These are phyloP conservation scores for Idaea dimidiata DNA, from an alignment of 2,888 invertebrate genomes.

Conservation along the genomic window DNA sequence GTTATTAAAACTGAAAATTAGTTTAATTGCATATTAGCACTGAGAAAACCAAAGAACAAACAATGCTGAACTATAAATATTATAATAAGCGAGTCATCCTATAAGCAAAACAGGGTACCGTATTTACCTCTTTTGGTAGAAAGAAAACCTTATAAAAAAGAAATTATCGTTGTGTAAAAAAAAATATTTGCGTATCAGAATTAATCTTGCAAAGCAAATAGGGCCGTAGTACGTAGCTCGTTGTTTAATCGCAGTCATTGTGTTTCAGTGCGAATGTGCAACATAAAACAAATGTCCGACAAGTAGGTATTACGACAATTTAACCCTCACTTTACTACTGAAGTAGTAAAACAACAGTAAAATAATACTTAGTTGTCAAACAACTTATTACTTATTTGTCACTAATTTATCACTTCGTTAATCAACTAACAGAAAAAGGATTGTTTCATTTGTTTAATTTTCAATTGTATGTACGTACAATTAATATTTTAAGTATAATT, in stretches of 20 bases:
- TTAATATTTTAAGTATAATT: too few species aligned
- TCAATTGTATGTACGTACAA: too few species aligned
- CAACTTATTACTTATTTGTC: neutral
- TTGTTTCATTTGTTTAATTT: too few species aligned
- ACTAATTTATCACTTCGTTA: neutral
- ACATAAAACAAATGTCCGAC: neutral
- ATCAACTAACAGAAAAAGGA: conserved; percentile 1
- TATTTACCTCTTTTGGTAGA: too few species aligned
- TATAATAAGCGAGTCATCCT: too few species aligned
- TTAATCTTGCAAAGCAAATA: neutral
- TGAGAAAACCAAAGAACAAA: too few species aligned
- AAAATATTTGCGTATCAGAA: neutral
- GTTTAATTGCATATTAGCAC: too few species aligned
- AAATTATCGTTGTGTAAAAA: neutral
- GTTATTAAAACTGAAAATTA: too few species aligned
- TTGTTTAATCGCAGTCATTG: neutral
- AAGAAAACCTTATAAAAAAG: too few species aligned
- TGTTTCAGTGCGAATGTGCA: neutral
- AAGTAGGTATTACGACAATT: neutral
- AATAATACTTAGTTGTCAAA: neutral
- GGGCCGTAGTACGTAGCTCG: neutral
- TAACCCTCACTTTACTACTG: neutral
- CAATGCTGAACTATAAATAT: too few species aligned
- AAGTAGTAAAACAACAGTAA: neutral
- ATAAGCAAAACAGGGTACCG: too few species aligned